Conservation (phyloP, 2,797 vertebrate genomes). For the Cryptoblepharus egeriae region DNA sequence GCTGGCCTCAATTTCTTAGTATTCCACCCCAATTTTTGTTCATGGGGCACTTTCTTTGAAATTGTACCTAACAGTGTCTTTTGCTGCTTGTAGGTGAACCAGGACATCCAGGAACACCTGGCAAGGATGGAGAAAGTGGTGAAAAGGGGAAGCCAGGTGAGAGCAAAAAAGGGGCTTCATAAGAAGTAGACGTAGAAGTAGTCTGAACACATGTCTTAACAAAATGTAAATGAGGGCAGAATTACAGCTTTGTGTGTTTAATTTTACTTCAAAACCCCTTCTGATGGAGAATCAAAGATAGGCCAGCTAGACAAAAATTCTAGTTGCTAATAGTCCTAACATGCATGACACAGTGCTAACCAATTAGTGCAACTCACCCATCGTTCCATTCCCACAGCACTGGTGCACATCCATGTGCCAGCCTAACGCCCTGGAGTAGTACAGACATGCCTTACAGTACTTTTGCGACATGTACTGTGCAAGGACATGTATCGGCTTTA, state of each 20-base stretch:
- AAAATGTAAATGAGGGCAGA: neutral
- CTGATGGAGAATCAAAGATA: neutral
- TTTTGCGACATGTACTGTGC: too few relatives aligned
- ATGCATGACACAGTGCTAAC: too few relatives aligned
- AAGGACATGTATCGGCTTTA: too few relatives aligned
- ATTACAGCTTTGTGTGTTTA: neutral
- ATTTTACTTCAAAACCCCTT: neutral
- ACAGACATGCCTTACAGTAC: too few relatives aligned
- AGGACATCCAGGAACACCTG: conserved; percentile 80
- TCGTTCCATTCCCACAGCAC: too few relatives aligned
- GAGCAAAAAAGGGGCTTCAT: conserved; percentile 41
- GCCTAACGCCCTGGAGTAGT: too few relatives aligned
- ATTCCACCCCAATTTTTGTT: too few relatives aligned
- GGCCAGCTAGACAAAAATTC: too few relatives aligned
- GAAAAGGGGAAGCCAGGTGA: conserved; percentile 88
- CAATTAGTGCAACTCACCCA: too few relatives aligned
- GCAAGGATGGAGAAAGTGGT: conserved; percentile 82
- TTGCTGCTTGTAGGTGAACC: conserved; percentile 79
- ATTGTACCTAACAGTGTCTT: conserved; percentile 40
- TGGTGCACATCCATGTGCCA: too few relatives aligned
- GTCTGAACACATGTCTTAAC: neutral
- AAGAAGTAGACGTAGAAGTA: neutral
- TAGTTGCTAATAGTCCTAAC: too few relatives aligned
- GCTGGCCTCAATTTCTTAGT: too few relatives aligned
- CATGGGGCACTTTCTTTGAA: neutral